Conservation (phyloP, 2,888 invertebrate species). For the Drosophila nr. perissopoda region DNA sequence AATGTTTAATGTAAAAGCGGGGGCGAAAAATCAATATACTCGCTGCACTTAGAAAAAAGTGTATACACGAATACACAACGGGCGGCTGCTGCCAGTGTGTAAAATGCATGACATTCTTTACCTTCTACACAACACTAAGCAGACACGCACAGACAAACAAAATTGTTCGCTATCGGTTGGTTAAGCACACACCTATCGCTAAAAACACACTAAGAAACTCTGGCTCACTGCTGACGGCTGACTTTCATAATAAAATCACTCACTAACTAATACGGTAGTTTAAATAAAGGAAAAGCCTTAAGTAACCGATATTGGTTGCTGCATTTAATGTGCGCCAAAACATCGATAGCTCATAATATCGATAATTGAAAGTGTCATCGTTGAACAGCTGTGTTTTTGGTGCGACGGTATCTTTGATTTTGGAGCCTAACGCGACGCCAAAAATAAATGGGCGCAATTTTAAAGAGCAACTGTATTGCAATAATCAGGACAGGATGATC, state of each 20-base stretch:
- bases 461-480: slow-evolving; percentile 7
- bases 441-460: slow-evolving; percentile 25
- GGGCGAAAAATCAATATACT: slow-evolving; percentile 74
- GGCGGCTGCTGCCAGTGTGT: slow-evolving; percentile 51
- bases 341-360: not conserved
- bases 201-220: not conserved
- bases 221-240: not conserved
- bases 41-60: slow-evolving; percentile 63
- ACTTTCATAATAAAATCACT: not conserved
- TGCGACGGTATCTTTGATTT: slow-evolving; percentile 25
- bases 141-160: not conserved
- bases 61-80: slow-evolving; percentile 73
- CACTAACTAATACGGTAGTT: not conserved
- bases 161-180: not conserved
- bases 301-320: not conserved
- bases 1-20: slow-evolving; percentile 41
- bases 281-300: not conserved
- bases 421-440: slow-evolving; percentile 39
- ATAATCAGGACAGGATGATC: slow-evolving; percentile 63
- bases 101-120: slow-evolving; percentile 4
- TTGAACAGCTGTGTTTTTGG: slow-evolving; percentile 44
- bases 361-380: slow-evolving; percentile 13
- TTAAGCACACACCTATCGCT: not conserved
- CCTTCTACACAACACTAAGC: slow-evolving; percentile 33
- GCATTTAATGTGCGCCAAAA: not conserved